Conservation (phyloP, 2,113 vertebrate genomes). For the Laticauda laticaudata region DNA sequence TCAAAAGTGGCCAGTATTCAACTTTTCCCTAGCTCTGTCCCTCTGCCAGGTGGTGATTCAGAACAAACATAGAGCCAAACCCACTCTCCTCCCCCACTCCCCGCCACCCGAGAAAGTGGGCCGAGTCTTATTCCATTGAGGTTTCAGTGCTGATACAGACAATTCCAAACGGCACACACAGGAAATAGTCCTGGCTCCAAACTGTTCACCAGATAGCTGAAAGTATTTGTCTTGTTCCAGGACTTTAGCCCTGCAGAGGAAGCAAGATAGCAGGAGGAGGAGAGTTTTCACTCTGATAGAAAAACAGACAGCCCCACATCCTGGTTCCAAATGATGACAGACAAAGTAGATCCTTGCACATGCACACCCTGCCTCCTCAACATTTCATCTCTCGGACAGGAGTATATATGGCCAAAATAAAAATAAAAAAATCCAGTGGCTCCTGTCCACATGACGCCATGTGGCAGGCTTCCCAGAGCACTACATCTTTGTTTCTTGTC, state of each 20-base stretch:
- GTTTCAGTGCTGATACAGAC: constrained; percentile 41
- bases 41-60: constrained; percentile 63
- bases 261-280: background rate
- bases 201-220: constrained; percentile 2
- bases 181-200: constrained; percentile 36
- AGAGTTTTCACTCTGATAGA: constrained; percentile 29
- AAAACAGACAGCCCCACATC: constrained; percentile 24
- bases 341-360: background rate
- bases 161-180: constrained; percentile 8
- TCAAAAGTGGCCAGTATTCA: constrained; percentile 61
- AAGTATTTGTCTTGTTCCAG: constrained; percentile 33
- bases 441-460: background rate
- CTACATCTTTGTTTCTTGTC: background rate
- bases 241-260: constrained; percentile 32
- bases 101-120: constrained; percentile 1
- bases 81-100: constrained; percentile 19
- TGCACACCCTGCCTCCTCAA: background rate
- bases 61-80: constrained; percentile 49
- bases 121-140: constrained; percentile 49
- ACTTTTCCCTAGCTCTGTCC: constrained; percentile 66
- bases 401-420: background rate
- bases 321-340: constrained; percentile 5
- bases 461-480: constrained; percentile 5
- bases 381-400: background rate
- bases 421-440: background rate